Evolutionary conservation across 2,888 invertebrate genomes (phyloP).

Genomic region (Chaetogeoica ovagalla): DNA sequence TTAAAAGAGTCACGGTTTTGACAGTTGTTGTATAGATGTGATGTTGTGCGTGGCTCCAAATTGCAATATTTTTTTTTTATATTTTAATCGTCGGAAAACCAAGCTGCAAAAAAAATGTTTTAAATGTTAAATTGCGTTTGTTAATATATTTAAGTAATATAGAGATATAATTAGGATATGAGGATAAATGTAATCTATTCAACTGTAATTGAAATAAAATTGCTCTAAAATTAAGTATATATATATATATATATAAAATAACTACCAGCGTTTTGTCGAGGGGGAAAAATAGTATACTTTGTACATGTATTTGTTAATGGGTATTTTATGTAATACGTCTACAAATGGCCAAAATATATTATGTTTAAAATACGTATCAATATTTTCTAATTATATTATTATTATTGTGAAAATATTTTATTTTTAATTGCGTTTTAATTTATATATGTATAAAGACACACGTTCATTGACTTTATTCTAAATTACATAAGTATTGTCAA

Average conservation of each 20-base stretch:
- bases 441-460: no score
- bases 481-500: no score
- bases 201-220: slow-evolving; percentile 31
- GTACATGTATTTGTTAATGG: neutral
- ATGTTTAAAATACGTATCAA: no score
- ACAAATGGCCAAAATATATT: neutral
- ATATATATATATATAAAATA: neutral
- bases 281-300: neutral
- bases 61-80: slow-evolving; percentile 13
- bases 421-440: no score
- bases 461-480: no score
- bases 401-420: no score
- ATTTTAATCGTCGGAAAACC: slow-evolving; percentile 51
- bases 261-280: slow-evolving; percentile 18
- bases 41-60: neutral
- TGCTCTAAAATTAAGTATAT: slow-evolving; percentile 21
- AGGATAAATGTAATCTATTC: slow-evolving; percentile 23
- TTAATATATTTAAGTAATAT: neutral
- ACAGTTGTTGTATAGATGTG: slow-evolving; percentile 13
- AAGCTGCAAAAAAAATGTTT: slow-evolving; percentile 41
- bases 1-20: slow-evolving; percentile 20
- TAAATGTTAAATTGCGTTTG: neutral
- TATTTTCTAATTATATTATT: no score
- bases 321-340: neutral
- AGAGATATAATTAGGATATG: neutral